Conservation (phyloP, 2,888 invertebrate species). For the Melinaea menophilus region DNA sequence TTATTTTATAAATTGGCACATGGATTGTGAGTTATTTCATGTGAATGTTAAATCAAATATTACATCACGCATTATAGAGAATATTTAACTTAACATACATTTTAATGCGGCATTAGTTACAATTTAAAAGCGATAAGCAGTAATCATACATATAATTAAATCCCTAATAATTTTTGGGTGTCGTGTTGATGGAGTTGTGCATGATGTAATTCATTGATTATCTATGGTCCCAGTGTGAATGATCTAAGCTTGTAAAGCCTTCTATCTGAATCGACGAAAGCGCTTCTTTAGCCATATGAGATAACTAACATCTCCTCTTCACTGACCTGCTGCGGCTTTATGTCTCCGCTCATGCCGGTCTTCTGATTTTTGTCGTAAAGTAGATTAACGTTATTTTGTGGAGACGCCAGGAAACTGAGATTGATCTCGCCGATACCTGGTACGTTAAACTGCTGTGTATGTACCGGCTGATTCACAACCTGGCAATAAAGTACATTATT, state of each 20-base stretch:
- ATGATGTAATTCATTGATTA: neutral
- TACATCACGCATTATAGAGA: no score
- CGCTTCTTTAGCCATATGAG: neutral
- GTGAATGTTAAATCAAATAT: no score
- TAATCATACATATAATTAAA: no score
- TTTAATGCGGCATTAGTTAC: no score
- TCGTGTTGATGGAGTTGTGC: no score
- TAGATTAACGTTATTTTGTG: slow-evolving; percentile 64
- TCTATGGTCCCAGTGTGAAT: slow-evolving; percentile 2
- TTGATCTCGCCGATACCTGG: slow-evolving; percentile 72
- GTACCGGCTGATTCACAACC: slow-evolving; percentile 54
- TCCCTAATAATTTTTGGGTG: no score
- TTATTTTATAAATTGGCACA: no score
- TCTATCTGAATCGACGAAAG: no score
- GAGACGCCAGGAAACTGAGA: slow-evolving; percentile 63
- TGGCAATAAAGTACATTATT: slow-evolving; percentile 21
- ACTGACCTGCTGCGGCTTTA: slow-evolving; percentile 64
- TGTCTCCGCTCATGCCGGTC: slow-evolving; percentile 59
- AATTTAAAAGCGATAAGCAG: no score
- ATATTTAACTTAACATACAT: no score
- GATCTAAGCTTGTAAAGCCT: neutral
- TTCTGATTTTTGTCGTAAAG: slow-evolving; percentile 67
- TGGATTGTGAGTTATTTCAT: no score
- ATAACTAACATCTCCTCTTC: neutral
- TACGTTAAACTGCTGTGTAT: slow-evolving; percentile 67